A percentile compares a stretch with the other conserved stretches of the same genome.
Evolutionary conservation across 1,140 invertebrate genomes (phyloP).

Genomic region (Dermatophagoides farinae): DNA sequence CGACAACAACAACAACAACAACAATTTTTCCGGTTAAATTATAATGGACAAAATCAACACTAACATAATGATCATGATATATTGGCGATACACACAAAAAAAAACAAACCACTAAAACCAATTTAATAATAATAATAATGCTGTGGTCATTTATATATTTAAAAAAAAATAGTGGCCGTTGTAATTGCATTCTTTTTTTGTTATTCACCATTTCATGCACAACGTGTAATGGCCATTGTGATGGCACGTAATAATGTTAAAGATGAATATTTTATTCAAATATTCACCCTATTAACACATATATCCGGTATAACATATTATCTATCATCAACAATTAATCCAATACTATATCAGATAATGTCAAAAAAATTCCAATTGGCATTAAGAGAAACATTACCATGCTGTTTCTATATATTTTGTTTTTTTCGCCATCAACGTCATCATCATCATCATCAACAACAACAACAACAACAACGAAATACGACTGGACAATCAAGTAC

Average conservation of each 20-base stretch:
- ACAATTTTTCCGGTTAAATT: too few relatives aligned
- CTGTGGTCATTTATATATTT: too few relatives aligned
- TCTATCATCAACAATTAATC: conserved; percentile 58
- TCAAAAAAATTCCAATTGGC: conserved; percentile 18
- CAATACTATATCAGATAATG: conserved; percentile 39
- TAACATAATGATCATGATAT: too few relatives aligned
- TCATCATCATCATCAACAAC: not conserved
- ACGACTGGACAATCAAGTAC: not conserved
- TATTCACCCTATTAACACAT: conserved; percentile 36
- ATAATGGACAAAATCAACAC: too few relatives aligned
- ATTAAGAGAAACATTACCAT: conserved; percentile 20
- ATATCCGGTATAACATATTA: conserved; percentile 58
- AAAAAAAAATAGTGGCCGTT: conserved; percentile 49
- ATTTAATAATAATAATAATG: too few relatives aligned
- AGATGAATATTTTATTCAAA: conserved; percentile 37
- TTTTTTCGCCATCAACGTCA: too few relatives aligned
- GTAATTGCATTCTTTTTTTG: conserved; percentile 80
- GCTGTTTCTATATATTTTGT: not conserved
- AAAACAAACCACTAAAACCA: too few relatives aligned
- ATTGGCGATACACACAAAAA: too few relatives aligned
- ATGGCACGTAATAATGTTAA: not conserved
- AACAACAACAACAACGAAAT: not conserved
- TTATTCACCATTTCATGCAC: conserved; percentile 82
- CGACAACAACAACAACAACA: too few relatives aligned
- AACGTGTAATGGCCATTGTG: conserved; percentile 25